These are phyloP conservation scores for Neogobius melanostomus DNA, from an alignment of 2,113 vertebrate genomes.

Conservation along the genomic window DNA sequence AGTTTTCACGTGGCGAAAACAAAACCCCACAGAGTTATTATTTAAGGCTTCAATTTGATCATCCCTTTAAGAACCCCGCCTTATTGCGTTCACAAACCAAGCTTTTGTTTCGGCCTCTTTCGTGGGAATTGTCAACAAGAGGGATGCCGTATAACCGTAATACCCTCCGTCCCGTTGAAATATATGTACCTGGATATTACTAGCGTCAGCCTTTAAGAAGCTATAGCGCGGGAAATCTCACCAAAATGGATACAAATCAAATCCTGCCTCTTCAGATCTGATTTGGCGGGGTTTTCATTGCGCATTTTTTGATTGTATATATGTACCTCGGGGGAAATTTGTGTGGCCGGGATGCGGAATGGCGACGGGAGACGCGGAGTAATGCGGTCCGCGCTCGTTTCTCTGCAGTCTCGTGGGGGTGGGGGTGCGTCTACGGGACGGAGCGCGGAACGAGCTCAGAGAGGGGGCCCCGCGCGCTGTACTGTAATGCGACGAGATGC, in stretches of 20 bases:
- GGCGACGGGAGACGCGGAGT: constrained; percentile 3
- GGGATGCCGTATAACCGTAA: not conserved
- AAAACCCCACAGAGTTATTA: not conserved
- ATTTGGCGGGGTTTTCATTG: not conserved
- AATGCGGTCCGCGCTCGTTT: not conserved
- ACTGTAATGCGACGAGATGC: not conserved
- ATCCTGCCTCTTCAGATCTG: not conserved
- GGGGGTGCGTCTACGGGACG: not conserved
- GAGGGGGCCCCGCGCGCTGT: too few species aligned
- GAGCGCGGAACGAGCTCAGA: too few species aligned
- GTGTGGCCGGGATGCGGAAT: not conserved
- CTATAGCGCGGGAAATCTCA: not conserved
- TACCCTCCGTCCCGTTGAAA: not conserved
- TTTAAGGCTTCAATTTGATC: not conserved
- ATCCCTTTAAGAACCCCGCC: not conserved
- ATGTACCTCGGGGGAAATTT: not conserved
- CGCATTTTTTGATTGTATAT: not conserved
- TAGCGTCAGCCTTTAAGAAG: not conserved
- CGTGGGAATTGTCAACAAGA: constrained; percentile 4
- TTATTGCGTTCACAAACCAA: not conserved
- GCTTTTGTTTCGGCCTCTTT: constrained; percentile 5
- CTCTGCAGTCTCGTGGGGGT: not conserved
- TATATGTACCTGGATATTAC: not conserved
- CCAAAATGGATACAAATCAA: constrained; percentile 11
- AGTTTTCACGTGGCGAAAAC: not conserved